Evolutionary conservation across 2,113 vertebrate genomes (phyloP).

Genomic region (Sardina pilchardus): DNA sequence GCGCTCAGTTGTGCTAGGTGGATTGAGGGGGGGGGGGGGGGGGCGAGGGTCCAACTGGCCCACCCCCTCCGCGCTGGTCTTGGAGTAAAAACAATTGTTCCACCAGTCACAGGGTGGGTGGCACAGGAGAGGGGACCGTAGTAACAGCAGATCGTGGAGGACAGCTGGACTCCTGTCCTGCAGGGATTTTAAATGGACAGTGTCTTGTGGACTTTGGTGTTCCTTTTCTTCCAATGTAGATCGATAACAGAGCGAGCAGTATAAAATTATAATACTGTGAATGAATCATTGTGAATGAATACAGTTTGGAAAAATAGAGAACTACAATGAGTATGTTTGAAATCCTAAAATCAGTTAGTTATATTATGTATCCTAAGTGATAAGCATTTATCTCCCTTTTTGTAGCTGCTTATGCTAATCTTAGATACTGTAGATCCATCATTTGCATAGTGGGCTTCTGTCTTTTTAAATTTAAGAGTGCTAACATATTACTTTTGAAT

Average conservation of each 20-base stretch:
- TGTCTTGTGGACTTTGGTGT: not conserved
- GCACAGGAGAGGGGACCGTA: not conserved
- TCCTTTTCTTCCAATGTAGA: not conserved
- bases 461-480: not conserved
- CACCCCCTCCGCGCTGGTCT: not conserved
- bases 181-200: not conserved
- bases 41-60: not conserved
- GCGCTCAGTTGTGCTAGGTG: constrained; percentile 3
- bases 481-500: not conserved
- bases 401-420: not conserved
- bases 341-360: not conserved
- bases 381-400: not conserved
- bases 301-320: not conserved
- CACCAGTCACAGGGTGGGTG: not conserved
- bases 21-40: not conserved
- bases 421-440: not conserved
- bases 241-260: not conserved
- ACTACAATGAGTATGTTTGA: not conserved
- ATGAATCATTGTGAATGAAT: not conserved
- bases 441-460: not conserved
- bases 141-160: not conserved
- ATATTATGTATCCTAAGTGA: not conserved
- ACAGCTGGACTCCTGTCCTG: not conserved
- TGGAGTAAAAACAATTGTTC: not conserved
- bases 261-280: not conserved